Evolutionary conservation across 2,797 vertebrate genomes (phyloP), one percentile per base, ranked within the genome.

Genomic region (Parotocinclus haroldoi): DNA sequence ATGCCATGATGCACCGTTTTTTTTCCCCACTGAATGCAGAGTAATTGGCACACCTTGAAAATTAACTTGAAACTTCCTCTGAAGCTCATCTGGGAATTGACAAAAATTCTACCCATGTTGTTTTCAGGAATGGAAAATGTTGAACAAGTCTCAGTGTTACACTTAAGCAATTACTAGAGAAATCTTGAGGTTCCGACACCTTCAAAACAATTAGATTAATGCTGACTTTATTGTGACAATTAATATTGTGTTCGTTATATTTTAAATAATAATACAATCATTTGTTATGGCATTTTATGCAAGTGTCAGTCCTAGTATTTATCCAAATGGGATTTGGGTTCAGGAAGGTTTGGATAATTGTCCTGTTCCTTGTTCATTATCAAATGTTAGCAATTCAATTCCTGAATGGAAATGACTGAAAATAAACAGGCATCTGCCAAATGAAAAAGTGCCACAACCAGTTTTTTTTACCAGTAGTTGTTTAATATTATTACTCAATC

Each of bases 381-480:
- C 52, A 50, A 12, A 46, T 1, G 7, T 12, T 62, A n/a, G 18
- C 48, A 38, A 50, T 42, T 3, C 27, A 5, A 62, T 52, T 13
- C 16, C 72, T 63, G 36, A n/a, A 63, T 55, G 40, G 44, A 69
- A 58, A 62, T 58, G 16, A 51, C 10, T 44, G 51, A 75, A 73
- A 73, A 68, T 51, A 46, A 54, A 61, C 64, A 76, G 53, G 74
- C 65, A 64, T 61, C 51, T 65, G 13, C 48, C 16, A 63, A 59
- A 66, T 63, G 54, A 76, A 68, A 27, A 64, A 11, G 18, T 52
- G 46, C 39, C 44, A 59, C 54, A 56, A 48, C 48, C 52, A 54
- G 49, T 66, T 60, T 78, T 75, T 73, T 67, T 68, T 61, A 55
- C 45, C 18, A 55, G 7, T 50, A 68, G 71, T 69, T 76, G 75